Percentiles rank a stretch among this genome's conserved stretches.
Evolutionary conservation across 2,797 vertebrate genomes (phyloP).

Genomic region (Pangasius mekongensis): DNA sequence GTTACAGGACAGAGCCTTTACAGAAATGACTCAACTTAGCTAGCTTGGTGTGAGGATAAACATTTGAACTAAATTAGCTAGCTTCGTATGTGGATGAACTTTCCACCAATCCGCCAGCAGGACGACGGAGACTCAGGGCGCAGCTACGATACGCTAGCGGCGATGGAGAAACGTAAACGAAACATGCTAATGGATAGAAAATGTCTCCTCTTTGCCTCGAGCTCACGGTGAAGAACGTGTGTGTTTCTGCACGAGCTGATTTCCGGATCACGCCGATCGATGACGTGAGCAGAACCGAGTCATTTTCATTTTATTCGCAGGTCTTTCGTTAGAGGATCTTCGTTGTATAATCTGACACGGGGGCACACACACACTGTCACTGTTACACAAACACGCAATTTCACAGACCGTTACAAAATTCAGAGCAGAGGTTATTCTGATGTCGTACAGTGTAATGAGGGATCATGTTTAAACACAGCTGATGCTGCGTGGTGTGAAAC

Average conservation of each 20-base stretch:
- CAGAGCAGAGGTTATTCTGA: neutral
- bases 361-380: too few species aligned
- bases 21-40: neutral
- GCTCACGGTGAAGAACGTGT: neutral
- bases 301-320: too few species aligned
- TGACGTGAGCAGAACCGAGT: too few species aligned
- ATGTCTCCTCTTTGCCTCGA: neutral
- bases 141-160: too few species aligned
- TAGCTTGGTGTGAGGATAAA: neutral
- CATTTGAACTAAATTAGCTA: neutral
- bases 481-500: neutral
- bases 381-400: too few species aligned
- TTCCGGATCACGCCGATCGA: too few species aligned
- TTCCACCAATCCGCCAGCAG: neutral
- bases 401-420: neutral
- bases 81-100: neutral
- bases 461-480: too few species aligned
- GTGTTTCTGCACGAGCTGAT: neutral
- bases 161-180: too few species aligned
- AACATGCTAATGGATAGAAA: neutral
- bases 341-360: too few species aligned
- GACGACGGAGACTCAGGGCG: too few species aligned
- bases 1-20: neutral
- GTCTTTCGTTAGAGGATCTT: too few species aligned
- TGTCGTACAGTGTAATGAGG: too few species aligned